Base-by-base conservation (phyloP, 2,113 vertebrate species). In the Strigops habroptila region DNA sequence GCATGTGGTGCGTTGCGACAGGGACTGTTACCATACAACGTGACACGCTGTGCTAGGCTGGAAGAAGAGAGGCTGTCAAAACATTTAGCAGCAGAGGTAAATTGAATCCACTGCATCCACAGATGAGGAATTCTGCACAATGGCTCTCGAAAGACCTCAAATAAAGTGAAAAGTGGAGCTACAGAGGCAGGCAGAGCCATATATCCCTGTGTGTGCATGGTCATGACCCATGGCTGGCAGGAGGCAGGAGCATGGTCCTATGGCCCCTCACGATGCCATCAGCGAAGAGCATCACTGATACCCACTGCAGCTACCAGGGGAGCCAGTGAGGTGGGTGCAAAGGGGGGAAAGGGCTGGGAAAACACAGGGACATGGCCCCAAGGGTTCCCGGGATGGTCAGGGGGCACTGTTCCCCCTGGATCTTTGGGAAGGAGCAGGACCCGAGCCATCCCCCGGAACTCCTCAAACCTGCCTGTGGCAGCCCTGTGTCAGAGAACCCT, bases 41-140 rank as follows among this genome's bases (percentile, higher is more conserved):
- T 3, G 70, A 85, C 85, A 64, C 3, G 28, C 83, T 10, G 64
- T 23, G 62, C 70, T 4, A 30, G 87, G 93, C 88, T 89, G 88
- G 7, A 25, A 68, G 85, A 86, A 41, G 28, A 37, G 89, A 79
- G 74, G 31, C 87, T 96, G 95, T 93, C 96, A 96, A 90, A 94
- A 94, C 71, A 93, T 85, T 95, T 88, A 85, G 85, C 12, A 4
- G 62, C 78, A 46, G 67, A 85, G 78, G 70, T 25, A 84, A 74
- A 68, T 53, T 43, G 90, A 82, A 90, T 68, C 35, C 9, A 24
- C 37, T 46, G 60, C 70, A 68, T 27, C 70, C 4, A 18, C 60
- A 67, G 43, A 64, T 1, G 18, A 65, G 74, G 82, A 89, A 87
- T 87, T 78, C 82, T 68, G 71, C 65, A 37, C 30, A 52, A 51